Conservation (phyloP, 2,888 invertebrate genomes). For the Monochamus alternatus region DNA sequence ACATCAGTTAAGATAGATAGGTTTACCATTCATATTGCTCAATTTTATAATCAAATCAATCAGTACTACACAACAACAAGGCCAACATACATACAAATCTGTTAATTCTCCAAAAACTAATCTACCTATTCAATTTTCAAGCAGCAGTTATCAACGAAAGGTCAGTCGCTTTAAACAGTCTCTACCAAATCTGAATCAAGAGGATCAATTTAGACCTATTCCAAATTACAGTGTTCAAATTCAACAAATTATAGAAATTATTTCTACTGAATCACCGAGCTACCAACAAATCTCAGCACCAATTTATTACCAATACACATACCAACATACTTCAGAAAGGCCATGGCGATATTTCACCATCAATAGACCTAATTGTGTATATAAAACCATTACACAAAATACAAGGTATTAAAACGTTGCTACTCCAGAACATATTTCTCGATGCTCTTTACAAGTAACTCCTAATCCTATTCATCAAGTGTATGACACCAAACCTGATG, state of each 20-base stretch:
- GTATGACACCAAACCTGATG: slow-evolving; percentile 82
- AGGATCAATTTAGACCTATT: slow-evolving; percentile 61
- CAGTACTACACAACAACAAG: slow-evolving; percentile 75
- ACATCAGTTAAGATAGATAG: slow-evolving; percentile 65
- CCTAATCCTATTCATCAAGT: slow-evolving; percentile 72
- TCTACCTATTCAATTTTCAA: slow-evolving; percentile 84
- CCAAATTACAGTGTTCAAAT: slow-evolving; percentile 68
- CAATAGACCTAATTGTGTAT: slow-evolving; percentile 70
- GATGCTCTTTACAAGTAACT: slow-evolving; percentile 67
- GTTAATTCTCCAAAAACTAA: slow-evolving; percentile 70
- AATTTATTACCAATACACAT: slow-evolving; percentile 54
- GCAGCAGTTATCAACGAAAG: slow-evolving; percentile 73
- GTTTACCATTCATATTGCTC: slow-evolving; percentile 79
- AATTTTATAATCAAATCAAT: slow-evolving; percentile 79
- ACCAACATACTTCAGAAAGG: slow-evolving; percentile 64
- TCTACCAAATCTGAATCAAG: slow-evolving; percentile 51
- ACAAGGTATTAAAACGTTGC: slow-evolving; percentile 60
- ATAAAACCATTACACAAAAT: slow-evolving; percentile 65
- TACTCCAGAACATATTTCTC: slow-evolving; percentile 61
- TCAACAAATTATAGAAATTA: slow-evolving; percentile 67
- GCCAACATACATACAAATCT: slow-evolving; percentile 65
- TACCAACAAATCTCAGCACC: slow-evolving; percentile 51
- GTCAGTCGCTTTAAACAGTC: slow-evolving; percentile 59
- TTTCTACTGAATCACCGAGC: slow-evolving; percentile 59
- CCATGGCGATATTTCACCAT: slow-evolving; percentile 74